Percentiles rank a stretch among this genome's conserved stretches.
These are phyloP conservation scores for Periophthalmus magnuspinnatus DNA, from an alignment of 2,797 vertebrate species.

Conservation along the genomic window DNA sequence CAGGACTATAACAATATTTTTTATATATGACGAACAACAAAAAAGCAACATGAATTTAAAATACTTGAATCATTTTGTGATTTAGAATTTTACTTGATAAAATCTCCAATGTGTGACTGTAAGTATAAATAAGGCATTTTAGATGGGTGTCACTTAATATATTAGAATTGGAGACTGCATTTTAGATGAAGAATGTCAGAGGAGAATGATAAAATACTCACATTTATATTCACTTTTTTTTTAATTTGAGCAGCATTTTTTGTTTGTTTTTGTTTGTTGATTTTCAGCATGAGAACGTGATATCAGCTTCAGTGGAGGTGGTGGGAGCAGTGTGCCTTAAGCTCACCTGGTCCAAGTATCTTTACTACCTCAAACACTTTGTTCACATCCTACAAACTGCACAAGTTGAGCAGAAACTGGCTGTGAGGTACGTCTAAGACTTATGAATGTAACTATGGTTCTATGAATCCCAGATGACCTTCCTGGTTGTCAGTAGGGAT, in stretches of 20 bases:
- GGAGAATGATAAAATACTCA: not conserved
- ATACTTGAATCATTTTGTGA: too few species aligned
- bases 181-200: not conserved
- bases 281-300: constrained; percentile 89
- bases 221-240: not conserved
- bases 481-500: too few species aligned
- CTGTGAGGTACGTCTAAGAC: constrained; percentile 80
- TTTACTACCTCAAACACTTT: constrained; percentile 91
- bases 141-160: too few species aligned
- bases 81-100: too few species aligned
- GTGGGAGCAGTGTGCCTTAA: constrained; percentile 89
- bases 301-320: constrained; percentile 86
- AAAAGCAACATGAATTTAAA: too few species aligned
- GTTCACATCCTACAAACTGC: constrained; percentile 88
- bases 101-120: too few species aligned
- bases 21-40: too few species aligned
- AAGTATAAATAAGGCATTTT: too few species aligned
- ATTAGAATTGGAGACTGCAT: not conserved
- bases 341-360: constrained; percentile 92
- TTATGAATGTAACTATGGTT: too few species aligned
- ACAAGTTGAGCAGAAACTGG: constrained; percentile 87
- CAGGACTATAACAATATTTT: too few species aligned
- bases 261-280: not conserved
- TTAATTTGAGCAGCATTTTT: not conserved
- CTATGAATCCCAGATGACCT: too few species aligned